Base-by-base conservation (phyloP, 1,140 invertebrate genomes). In the Coelopa frigida region DNA sequence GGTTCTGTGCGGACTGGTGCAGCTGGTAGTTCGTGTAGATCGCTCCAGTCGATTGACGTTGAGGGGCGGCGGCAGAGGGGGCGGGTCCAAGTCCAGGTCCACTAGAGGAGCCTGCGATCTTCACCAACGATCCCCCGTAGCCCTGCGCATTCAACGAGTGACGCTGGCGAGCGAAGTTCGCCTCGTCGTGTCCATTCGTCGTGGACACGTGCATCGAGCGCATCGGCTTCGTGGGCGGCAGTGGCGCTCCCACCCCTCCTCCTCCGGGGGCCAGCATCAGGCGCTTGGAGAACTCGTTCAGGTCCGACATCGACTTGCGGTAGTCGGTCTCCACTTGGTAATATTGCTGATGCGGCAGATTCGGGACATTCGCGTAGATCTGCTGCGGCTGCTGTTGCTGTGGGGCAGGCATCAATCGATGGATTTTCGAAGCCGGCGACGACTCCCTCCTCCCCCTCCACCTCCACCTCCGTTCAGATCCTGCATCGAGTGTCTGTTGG, bases 401-500 rank as follows among this genome's bases (percentile, higher is more conserved):
- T 7, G 23, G 27, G 14, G 32, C 36, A 26, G 36, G 20, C 17
- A 40, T 21, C n/a, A n/a, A n/a, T 14, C 18, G 10, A 31, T 18
- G 26, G 23, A 17, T 24, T 21, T 24, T 14, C 17, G 23, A 20
- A 12, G 26, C 14, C 8, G 24, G 18, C 35, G 22, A 29, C 18
- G 41, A 23, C 29, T 33, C 41, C 27, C 8, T 29, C n/a, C n/a
- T n/a, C n/a, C n/a, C n/a, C n/a, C n/a, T n/a, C n/a, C n/a, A n/a
- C 56, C 50, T 0, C 23, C 40, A 7, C 49, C 46, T 39, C 63
- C 62, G 49, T 66, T 68, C 18, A 83, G 70, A 55, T 83, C 80
- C 54, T 82, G 79, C 3, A 81, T 71, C 3, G 81, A 82, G 10
- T 69, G 61, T 20, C 78, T 74, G 53, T 79, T 79, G 39, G 61